Conservation (phyloP, 2,888 invertebrate genomes). For the Morinoia aosen region DNA sequence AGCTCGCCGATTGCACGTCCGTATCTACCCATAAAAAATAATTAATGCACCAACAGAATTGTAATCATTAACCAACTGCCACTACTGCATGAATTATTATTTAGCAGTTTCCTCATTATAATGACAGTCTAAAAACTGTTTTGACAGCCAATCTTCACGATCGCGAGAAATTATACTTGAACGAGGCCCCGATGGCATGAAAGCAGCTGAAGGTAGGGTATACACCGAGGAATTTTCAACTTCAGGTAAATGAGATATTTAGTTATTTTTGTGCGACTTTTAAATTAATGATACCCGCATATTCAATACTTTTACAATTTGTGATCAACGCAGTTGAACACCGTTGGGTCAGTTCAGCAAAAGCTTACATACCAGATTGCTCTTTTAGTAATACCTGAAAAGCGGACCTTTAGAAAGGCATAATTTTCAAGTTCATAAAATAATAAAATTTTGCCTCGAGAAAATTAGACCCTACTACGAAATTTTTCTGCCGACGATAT, state of each 20-base stretch:
- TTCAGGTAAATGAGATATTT: neutral
- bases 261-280: neutral
- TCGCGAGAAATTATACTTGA: no score
- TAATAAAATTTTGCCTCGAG: neutral
- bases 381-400: neutral
- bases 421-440: neutral
- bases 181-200: no score
- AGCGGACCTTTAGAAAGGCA: neutral
- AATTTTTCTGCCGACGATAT: neutral
- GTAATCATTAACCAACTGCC: no score
- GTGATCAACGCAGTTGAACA: neutral
- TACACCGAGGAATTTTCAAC: neutral
- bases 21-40: no score
- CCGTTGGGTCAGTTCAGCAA: neutral
- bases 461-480: neutral
- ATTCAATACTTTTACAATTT: neutral
- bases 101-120: no score
- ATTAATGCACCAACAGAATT: no score
- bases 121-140: no score
- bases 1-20: no score
- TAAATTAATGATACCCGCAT: neutral
- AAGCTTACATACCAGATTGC: neutral
- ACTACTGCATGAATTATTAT: no score
- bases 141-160: no score
- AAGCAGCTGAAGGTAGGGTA: no score